Conservation (phyloP, 2,113 vertebrate species). For the Trichechus manatus region DNA sequence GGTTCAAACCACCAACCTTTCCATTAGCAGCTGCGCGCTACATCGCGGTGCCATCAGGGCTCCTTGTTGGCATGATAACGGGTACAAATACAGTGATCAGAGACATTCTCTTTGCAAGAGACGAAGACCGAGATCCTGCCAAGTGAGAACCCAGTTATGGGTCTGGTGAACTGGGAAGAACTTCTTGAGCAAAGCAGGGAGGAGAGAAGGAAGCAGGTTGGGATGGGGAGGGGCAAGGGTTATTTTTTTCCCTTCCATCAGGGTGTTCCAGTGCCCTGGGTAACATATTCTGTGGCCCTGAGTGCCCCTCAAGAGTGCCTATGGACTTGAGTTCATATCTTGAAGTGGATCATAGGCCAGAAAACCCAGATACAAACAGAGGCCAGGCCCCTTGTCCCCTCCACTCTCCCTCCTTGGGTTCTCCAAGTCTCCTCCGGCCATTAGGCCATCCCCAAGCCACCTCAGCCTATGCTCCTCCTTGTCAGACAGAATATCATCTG, state of each 20-base stretch:
- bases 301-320: background rate
- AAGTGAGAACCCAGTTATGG: background rate
- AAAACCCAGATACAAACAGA: background rate
- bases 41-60: too few species aligned
- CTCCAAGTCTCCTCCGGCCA: background rate
- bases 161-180: background rate
- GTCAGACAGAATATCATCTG: background rate
- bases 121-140: background rate
- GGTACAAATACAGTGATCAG: background rate
- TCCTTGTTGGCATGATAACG: background rate
- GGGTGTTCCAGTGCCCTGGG: too few species aligned
- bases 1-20: too few species aligned
- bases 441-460: background rate
- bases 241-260: background rate
- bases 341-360: background rate
- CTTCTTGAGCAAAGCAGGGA: background rate
- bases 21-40: too few species aligned
- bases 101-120: background rate
- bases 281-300: background rate
- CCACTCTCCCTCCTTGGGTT: background rate
- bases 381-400: too few species aligned
- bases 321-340: background rate
- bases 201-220: background rate
- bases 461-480: background rate
- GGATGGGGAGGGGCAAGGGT: background rate